Percentiles rank a stretch among this genome's conserved stretches.
phyloP scores from a whole-genome alignment of 2,113 vertebrate species.

The Actenoides lindsayi region DNA sequence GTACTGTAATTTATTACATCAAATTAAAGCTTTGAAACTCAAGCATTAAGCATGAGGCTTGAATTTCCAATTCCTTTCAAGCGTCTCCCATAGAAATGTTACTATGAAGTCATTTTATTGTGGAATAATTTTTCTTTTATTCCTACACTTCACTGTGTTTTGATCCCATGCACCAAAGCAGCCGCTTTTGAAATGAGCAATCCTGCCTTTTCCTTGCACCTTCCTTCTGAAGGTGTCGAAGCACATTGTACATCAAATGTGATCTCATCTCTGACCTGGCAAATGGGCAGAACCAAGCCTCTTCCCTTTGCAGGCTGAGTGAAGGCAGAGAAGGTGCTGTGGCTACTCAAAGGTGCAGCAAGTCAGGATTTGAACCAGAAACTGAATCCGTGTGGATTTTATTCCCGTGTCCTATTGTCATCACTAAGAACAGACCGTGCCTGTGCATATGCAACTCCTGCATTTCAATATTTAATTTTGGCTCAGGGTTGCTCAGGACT shows the following conservation, averaged over 20 bases:
- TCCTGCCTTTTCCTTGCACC: neutral
- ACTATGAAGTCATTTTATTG: neutral
- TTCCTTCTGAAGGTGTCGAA: neutral
- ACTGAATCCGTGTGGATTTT: neutral
- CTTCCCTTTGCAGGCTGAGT: neutral
- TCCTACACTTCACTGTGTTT: neutral
- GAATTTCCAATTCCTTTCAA: conserved; percentile 30
- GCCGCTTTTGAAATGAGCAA: neutral
- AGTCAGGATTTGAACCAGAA: neutral
- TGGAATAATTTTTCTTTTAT: conserved; percentile 17
- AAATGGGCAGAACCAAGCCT: neutral
- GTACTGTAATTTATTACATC: neutral
- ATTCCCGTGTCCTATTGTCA: neutral
- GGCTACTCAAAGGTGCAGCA: neutral
- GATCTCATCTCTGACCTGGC: neutral
- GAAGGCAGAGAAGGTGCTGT: neutral
- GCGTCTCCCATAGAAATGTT: neutral
- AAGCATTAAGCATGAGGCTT: neutral
- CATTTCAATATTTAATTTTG: neutral
- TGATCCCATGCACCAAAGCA: conserved; percentile 14
- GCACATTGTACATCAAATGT: neutral
- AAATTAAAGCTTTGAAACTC: conserved; percentile 3
- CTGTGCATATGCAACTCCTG: neutral
- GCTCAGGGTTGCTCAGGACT: neutral
- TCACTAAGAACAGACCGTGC: neutral